Base-by-base conservation (phyloP, 2,797 vertebrate genomes). In the Trematomus bernacchii region DNA sequence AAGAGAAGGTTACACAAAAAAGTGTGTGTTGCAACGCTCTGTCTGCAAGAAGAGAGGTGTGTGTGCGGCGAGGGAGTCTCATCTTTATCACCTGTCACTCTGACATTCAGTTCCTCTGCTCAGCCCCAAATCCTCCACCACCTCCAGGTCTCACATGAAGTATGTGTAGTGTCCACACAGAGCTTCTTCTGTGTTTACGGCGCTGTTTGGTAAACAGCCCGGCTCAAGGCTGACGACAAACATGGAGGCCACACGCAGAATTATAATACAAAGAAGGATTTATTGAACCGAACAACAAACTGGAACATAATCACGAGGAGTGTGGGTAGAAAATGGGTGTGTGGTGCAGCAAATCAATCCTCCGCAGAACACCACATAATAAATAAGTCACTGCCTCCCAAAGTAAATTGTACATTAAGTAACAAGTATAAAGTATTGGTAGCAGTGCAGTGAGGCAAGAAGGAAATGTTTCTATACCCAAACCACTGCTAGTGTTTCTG, bases 51-150 rank as follows among this genome's bases (percentile, higher is more conserved):
- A 65, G 78, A 66, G 73, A 85, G 71, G 73, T 73, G 75, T 87
- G 83, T 80, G 76, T 78, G 80, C 77, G 71, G 76, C 47, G 73
- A 85, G 77, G 74, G 60, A 73, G 78, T 86, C 81, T 89, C 77
- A 89, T 92, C 87, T 91, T 88, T 89, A 90, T 92, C 92, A 90
- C 84, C 87, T 89, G 83, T 87, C 88, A 89, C 69, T 90, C 85
- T 88, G 86, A 87, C 79, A 85, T 83, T 58, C 70, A 83, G 82
- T 69, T 81, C 82, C 67, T 85, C 77, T 73, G 81, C 79, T 80
- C 70, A 23, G 57, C 48, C 37, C 76, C 65, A 52, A 68, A 77
- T 73, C 62, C 66, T 62, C 53, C 61, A 44, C 5, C 53, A 50
- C 64, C 72, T 57, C 33, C 52, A 48, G 42, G 46, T 27, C 63